These are phyloP conservation scores for Cerceris rybyensis DNA, from an alignment of 2,888 invertebrate species.

Conservation along the genomic window DNA sequence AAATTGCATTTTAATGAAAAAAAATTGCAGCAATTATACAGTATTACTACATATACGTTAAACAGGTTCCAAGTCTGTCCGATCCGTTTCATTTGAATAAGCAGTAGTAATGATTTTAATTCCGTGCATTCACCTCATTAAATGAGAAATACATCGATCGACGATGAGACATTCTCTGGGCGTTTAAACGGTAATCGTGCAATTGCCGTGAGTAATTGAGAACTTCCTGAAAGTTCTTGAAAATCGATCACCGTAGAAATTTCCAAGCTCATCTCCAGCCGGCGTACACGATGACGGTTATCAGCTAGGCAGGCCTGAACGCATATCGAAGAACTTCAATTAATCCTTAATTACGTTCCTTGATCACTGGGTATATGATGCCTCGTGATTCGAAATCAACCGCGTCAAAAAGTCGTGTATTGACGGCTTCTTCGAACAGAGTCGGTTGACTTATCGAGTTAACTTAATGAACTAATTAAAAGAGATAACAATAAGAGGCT, in stretches of 20 bases:
- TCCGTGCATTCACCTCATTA: constrained; percentile 12
- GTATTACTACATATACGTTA: too few species aligned
- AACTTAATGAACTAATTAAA: too few species aligned
- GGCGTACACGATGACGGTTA: constrained; percentile 27
- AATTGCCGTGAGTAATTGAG: constrained; percentile 52
- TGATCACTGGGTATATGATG: constrained; percentile 26
- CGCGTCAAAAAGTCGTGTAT: constrained; percentile 2
- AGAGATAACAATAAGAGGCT: too few species aligned
- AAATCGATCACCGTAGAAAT: constrained; percentile 68
- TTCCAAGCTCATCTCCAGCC: constrained; percentile 35
- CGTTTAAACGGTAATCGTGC: constrained; percentile 29
- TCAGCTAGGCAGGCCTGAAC: constrained; percentile 28
- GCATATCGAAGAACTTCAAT: constrained; percentile 55
- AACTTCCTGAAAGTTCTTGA: constrained; percentile 48
- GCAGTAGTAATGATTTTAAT: constrained; percentile 4
- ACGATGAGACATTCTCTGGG: constrained; percentile 14
- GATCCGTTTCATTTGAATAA: background rate
- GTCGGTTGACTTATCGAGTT: too few species aligned
- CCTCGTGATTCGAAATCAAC: background rate
- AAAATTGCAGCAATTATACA: too few species aligned
- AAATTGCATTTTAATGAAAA: too few species aligned
- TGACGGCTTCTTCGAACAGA: constrained; percentile 7
- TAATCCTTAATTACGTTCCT: constrained; percentile 56
- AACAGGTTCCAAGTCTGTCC: background rate
- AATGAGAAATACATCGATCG: constrained; percentile 15